phyloP scores from a whole-genome alignment of 2,888 invertebrate species.

The Suillia variegata region DNA sequence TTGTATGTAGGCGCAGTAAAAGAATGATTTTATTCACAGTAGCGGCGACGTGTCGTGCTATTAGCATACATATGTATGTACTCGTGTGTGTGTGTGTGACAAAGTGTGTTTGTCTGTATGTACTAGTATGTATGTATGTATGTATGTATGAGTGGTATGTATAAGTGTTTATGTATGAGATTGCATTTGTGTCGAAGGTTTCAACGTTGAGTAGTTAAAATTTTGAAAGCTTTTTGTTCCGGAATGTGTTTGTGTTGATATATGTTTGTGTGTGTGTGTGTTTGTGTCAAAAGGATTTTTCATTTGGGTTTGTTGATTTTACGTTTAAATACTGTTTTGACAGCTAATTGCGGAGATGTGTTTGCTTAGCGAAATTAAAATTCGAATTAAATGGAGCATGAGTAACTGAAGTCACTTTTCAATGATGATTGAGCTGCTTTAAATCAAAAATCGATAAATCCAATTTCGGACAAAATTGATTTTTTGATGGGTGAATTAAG shows the following conservation, averaged over 20 bases:
- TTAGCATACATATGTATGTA: background rate
- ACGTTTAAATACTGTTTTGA: slow-evolving; percentile 37
- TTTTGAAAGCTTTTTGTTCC: slow-evolving; percentile 30
- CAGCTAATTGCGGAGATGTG: slow-evolving; percentile 42
- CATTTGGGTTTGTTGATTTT: background rate
- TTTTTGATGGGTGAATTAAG: too few species aligned
- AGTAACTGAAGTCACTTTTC: too few species aligned
- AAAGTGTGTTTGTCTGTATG: slow-evolving; percentile 1
- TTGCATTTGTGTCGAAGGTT: background rate
- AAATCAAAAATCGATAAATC: too few species aligned
- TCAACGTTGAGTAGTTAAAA: background rate
- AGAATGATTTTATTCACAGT: too few species aligned
- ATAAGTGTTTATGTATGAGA: background rate
- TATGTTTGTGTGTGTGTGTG: too few species aligned
- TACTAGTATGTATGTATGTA: background rate
- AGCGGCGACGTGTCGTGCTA: background rate
- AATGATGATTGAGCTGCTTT: too few species aligned
- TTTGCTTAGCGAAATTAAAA: too few species aligned
- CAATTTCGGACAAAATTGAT: too few species aligned
- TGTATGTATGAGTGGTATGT: slow-evolving; percentile 23
- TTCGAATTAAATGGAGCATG: too few species aligned
- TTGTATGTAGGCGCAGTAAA: too few species aligned
- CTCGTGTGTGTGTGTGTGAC: slow-evolving; percentile 24
- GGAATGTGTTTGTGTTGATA: too few species aligned
- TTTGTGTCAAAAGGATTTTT: slow-evolving; percentile 1